Evolutionary conservation across 1,140 invertebrate genomes (phyloP).

Genomic region (Heliconius melpomene): DNA sequence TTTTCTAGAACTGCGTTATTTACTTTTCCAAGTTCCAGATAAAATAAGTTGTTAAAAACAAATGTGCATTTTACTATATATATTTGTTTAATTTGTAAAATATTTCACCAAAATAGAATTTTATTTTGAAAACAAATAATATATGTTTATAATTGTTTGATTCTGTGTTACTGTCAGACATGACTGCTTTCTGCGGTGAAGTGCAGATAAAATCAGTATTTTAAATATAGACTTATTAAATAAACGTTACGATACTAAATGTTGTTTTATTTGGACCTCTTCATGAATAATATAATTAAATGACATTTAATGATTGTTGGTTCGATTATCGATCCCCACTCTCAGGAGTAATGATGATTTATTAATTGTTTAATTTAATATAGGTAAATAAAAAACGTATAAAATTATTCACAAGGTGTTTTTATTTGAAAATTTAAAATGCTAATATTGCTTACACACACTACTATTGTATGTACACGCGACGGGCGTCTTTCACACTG

Average conservation of each 20-base stretch:
- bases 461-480: constrained; percentile 43
- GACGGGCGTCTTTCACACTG: constrained; percentile 18
- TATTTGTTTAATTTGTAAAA: no score
- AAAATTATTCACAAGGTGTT: constrained; percentile 61
- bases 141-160: no score
- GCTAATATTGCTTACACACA: constrained; percentile 68
- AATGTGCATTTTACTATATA: no score
- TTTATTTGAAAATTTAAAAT: constrained; percentile 66
- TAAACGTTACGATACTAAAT: neutral
- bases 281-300: no score
- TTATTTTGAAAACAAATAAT: no score
- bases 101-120: no score
- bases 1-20: no score
- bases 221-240: neutral
- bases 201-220: neutral
- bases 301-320: neutral
- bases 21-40: no score
- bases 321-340: neutral
- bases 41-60: no score
- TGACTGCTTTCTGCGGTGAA: neutral
- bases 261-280: neutral
- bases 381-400: constrained; percentile 3
- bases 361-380: no score
- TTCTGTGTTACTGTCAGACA: neutral
- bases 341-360: no score